Evolutionary conservation across 2,113 vertebrate genomes (phyloP), one percentile per base, ranked within the genome.

Genomic region (Hyperoodon ampullatus): DNA sequence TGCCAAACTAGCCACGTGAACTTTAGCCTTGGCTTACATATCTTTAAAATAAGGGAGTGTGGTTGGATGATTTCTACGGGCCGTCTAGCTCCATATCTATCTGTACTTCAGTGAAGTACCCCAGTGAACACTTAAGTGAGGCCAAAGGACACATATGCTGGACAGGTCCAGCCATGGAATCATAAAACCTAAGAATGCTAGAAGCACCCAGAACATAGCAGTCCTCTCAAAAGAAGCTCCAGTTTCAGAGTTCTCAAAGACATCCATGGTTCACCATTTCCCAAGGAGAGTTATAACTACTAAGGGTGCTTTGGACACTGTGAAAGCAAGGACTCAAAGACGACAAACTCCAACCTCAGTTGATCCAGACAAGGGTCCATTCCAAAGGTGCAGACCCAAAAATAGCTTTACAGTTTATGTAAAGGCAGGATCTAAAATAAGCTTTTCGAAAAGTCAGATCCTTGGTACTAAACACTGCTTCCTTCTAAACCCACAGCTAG

Each of bases 381-480:
- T 61, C 50, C 65, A 94, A 77, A 88, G 75, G 58, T 80, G 9
- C 42, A 95, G 53, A 84, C 12, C 61, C 94, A 63, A 71, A 94
- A 50, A 77, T 28, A 83, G 60, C 68, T 71, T 70, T 74, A 16
- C 13, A 28, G 30, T 72, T 88, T 70, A 88, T 16, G 35, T 35
- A 63, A 89, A 94, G 63, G 23, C 47, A 95, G 55, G 61, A 75
- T 4, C 60, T 88, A 93, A 94, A 96, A 66, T 91, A 95, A 86
- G 65, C 94, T 90, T 80, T 94, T 90, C 39, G 39, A 77, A 77
- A 81, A 81, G 74, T 39, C 70, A 92, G 53, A 53, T 93, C 15
- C 44, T 83, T 71, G n/a, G n/a, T 72, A 78, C 39, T 75, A n/a
- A 95, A 72, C 28, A 26, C 39, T 39, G 16, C 21, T 96, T 82